Evolutionary conservation across 2,888 invertebrate genomes (phyloP).

Genomic region (Halictus quadricinctus): DNA sequence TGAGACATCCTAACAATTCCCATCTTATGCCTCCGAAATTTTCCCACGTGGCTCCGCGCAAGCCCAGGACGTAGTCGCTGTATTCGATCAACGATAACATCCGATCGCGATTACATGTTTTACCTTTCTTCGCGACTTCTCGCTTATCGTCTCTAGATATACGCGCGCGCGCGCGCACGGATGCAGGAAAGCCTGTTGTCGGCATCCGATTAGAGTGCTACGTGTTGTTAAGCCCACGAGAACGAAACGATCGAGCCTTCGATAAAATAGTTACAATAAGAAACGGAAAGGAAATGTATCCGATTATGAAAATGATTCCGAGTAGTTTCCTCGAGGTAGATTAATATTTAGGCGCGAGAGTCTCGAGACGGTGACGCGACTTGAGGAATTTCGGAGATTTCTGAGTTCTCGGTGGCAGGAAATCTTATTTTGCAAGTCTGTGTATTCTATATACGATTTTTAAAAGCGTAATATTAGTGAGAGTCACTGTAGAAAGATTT

Average conservation of each 20-base stretch:
- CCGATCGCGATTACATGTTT: slow-evolving; percentile 63
- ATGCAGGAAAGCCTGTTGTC: slow-evolving; percentile 1
- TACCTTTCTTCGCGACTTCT: slow-evolving; percentile 50
- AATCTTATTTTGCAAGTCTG: not conserved
- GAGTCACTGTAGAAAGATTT: not conserved
- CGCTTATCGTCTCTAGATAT: slow-evolving; percentile 16
- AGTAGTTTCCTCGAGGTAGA: not conserved
- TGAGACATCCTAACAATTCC: slow-evolving; percentile 91
- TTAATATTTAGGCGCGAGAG: not conserved
- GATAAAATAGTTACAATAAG: not conserved
- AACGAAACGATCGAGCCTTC: not conserved
- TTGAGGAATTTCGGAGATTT: not conserved
- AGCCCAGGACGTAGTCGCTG: slow-evolving; percentile 91
- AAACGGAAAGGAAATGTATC: not conserved
- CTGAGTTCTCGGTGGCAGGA: not conserved
- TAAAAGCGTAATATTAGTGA: too few species aligned
- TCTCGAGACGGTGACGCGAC: not conserved
- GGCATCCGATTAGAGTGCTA: slow-evolving; percentile 17
- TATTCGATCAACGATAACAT: slow-evolving; percentile 63
- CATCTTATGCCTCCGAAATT: slow-evolving; percentile 90
- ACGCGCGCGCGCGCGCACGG: not conserved
- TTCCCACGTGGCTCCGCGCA: slow-evolving; percentile 89
- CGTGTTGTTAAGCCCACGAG: not conserved
- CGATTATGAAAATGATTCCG: not conserved
- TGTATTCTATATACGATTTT: not conserved